Conservation (phyloP, 1,140 invertebrate species). For the Scaptodrosophila lebanonensis region DNA sequence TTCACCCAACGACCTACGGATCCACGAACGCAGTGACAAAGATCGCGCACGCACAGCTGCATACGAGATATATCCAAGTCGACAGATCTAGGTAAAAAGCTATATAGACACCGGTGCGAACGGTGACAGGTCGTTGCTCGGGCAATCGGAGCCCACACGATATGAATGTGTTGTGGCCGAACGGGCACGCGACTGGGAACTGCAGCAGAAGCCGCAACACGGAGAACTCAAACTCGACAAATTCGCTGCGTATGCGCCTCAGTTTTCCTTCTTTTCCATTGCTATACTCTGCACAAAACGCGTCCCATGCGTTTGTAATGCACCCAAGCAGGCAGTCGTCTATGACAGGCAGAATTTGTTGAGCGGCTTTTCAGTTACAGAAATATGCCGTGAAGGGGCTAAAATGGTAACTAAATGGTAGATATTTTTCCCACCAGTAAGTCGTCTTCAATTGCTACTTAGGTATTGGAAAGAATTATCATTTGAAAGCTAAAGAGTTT, state of each 20-base stretch:
- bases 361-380: no score
- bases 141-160: background rate
- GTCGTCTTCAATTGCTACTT: no score
- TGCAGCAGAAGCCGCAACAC: conserved; percentile 39
- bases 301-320: no score
- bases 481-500: no score
- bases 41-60: conserved; percentile 7
- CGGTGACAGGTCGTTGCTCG: background rate
- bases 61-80: background rate
- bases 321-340: no score
- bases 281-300: no score
- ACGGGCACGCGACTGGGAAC: conserved; percentile 65
- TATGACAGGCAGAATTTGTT: no score
- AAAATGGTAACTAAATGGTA: no score
- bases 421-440: no score
- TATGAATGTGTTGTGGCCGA: conserved; percentile 58
- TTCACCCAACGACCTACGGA: conserved; percentile 8
- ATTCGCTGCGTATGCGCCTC: conserved; percentile 6
- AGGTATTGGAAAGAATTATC: no score
- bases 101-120: conserved; percentile 16
- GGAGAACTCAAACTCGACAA: conserved; percentile 54
- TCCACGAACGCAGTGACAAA: conserved; percentile 16
- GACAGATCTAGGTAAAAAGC: conserved; percentile 8
- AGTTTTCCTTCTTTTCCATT: background rate
- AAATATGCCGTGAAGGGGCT: no score